Base-by-base conservation (phyloP, 2,113 vertebrate species). In the Pseudolaguvia tuberculata region DNA sequence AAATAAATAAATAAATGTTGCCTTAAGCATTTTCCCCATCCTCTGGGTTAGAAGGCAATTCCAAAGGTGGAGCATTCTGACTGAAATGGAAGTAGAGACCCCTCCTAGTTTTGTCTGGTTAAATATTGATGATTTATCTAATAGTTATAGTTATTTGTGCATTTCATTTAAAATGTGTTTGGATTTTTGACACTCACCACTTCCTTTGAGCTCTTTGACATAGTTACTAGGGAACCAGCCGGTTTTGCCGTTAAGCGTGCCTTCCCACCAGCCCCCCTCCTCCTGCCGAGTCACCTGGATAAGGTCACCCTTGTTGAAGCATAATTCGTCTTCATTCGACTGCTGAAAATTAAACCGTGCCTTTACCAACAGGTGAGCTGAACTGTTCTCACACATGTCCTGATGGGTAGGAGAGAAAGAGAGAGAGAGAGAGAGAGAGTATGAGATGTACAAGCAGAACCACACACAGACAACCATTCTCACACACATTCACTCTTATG, bases 161-260 rank as follows among this genome's bases (percentile, higher is more conserved):
- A 59, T 20, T 29, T 59, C 15, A 48, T 11, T n/a, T 13, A 48
- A 48, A 10, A 61, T 35, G 17, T 11, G 35, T 61, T 61, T 5
- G 20, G 8, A 29, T 31, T 4, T 70, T 17, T 70, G 25, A 67
- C 79, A 91, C 94, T 87, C 79, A 97, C 95, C 95, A 11, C 89
- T 92, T 71, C 93, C 92, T 89, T 97, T 99, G 83, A 98, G 84
- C 90, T 99, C 96, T 75, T 94, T 88, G 11, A 98, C 96, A 0
- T 98, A 99, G 91, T 99, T 99, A 88, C 95, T 98, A 35, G 97
- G 96, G 86, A 99, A 99, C 95, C 96, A 99, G 47, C 97, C 97
- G 0, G 89, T 94, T 85, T 90, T 93, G 88, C 95, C 94, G 12
- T 90, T 93, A 66, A 92, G 51, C 1, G 92, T 90, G 69, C 97